Base-by-base conservation (phyloP, 2,888 invertebrate genomes). In the Synergus laeviventris region DNA sequence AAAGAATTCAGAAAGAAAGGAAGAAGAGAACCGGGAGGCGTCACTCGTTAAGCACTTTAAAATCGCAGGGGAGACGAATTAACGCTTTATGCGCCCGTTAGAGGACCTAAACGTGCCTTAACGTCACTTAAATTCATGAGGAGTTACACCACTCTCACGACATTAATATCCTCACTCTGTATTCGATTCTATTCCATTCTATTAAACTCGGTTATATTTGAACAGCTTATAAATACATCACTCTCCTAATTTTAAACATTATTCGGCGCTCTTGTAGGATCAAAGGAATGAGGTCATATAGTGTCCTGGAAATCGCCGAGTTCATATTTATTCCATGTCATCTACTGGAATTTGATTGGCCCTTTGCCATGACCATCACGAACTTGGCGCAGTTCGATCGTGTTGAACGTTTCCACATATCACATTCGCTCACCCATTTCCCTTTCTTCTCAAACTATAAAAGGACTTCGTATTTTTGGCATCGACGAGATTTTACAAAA, bases 331-430 rank as follows among this genome's bases (percentile, higher is more conserved):
- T 83, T 80, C 82, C 79, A 79, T 82, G 83, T 86, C 83, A 84
- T 84, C 81, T 54, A 70, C 70, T 49, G 83, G 83, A 81, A 87
- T 86, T 86, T 85, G 86, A 88, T 88, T 88, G 88, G 88, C 85
- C 81, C 83, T 82, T 84, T 83, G 86, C 87, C 87, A 87, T 83
- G 84, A 81, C 81, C 81, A 80, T 85, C 70, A 70, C 70, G 49
- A 70, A 70, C 49, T 70, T 70, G 70, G 70, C 70, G 36, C 70
- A 70, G 24, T 70, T 49, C 24, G 61, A 74, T 78, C 74, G 79
- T 75, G 77, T 74, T 77, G 39, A 76, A 74, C 76, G 81, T 79
- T 79, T 77, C 81, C 76, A 81, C 70, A 31, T 70, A 49, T 49
- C 42, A 61, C 74, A 74, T 31, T 74, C 60, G 39, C 61, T 45